Evolutionary conservation across 1,140 invertebrate species (phyloP).

Genomic region (Macrobrachium nipponense): DNA sequence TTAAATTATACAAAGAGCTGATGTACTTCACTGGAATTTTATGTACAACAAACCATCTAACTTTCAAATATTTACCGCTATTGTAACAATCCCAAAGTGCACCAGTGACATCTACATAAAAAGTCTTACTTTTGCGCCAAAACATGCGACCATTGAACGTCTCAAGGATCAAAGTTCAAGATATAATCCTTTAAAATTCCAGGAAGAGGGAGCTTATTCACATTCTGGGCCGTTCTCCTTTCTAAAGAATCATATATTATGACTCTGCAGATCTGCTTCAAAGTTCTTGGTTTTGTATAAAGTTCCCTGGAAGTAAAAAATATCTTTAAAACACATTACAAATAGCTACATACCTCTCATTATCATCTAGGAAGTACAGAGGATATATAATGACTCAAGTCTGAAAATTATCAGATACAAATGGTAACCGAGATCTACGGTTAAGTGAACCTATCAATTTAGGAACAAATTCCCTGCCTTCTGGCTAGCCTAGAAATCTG

Average conservation of each 20-base stretch:
- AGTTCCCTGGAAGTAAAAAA: constrained; percentile 66
- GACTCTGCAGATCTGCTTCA: constrained; percentile 77
- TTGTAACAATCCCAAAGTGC: no score
- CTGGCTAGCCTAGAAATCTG: no score
- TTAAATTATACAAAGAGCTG: no score
- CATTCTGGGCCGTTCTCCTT: constrained; percentile 74
- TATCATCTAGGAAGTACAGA: neutral
- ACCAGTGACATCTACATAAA: no score
- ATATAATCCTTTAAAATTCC: constrained; percentile 78
- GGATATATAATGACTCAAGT: neutral
- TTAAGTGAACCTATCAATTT: no score
- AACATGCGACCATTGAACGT: neutral
- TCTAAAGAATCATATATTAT: constrained; percentile 76
- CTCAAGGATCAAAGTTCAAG: constrained; percentile 74
- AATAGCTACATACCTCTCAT: neutral
- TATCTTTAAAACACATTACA: neutral
- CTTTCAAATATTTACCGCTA: no score
- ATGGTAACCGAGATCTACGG: no score
- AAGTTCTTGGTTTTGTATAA: constrained; percentile 74
- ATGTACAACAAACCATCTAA: no score
- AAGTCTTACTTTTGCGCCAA: neutral
- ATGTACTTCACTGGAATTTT: no score
- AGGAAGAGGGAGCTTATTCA: constrained; percentile 78
- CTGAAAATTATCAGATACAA: no score
- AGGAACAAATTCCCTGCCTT: no score